phyloP scores from a whole-genome alignment of 2,888 invertebrate genomes.

The Lypha dubia region DNA sequence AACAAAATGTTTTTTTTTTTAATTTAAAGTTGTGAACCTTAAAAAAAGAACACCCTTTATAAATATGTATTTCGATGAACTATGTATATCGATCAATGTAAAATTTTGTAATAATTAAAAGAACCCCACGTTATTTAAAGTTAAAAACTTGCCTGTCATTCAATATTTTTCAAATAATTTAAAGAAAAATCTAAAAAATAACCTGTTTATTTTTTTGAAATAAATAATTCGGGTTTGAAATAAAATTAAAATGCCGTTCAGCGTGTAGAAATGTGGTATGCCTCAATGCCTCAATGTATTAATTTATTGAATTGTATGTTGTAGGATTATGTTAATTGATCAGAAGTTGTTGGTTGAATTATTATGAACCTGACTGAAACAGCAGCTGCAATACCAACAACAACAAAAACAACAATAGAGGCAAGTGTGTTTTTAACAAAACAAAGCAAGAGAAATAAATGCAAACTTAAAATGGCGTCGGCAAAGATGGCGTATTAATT shows the following conservation, averaged over 20 bases:
- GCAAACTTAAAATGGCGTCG: slow-evolving; percentile 40
- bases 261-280: slow-evolving; percentile 22
- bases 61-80: background rate
- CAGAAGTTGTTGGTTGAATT: slow-evolving; percentile 12
- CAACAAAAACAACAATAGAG: slow-evolving; percentile 13
- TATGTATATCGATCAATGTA: background rate
- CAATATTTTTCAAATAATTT: slow-evolving; percentile 9
- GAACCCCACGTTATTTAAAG: slow-evolving; percentile 10
- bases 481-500: slow-evolving; percentile 18
- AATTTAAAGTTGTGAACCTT: too few species aligned
- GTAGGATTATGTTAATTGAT: slow-evolving; percentile 46
- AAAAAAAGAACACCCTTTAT: too few species aligned
- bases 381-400: slow-evolving; percentile 22
- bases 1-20: too few species aligned
- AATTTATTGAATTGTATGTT: slow-evolving; percentile 12
- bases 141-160: slow-evolving; percentile 59
- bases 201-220: slow-evolving; percentile 25
- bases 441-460: background rate
- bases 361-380: slow-evolving; percentile 5
- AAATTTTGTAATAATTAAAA: slow-evolving; percentile 47
- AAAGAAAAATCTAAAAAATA: slow-evolving; percentile 26
- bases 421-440: slow-evolving; percentile 40
- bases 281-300: too few species aligned
- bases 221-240: slow-evolving; percentile 50
- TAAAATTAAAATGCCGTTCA: slow-evolving; percentile 51